Conservation (phyloP, 2,888 invertebrate species). For the Prenolepis imparis region DNA sequence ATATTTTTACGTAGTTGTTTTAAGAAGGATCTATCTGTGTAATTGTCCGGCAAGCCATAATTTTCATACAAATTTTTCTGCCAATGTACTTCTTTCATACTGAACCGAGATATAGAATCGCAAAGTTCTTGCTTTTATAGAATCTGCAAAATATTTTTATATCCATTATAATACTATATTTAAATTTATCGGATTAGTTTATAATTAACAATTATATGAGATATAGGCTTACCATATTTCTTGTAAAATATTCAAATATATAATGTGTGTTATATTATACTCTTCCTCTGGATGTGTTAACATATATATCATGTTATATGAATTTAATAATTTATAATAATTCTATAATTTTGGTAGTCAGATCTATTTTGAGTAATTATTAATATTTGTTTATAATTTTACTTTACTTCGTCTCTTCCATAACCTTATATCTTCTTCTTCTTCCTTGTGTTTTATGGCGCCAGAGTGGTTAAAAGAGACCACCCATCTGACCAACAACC, state of each 20-base stretch:
- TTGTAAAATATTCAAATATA: background rate
- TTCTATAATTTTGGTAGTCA: too few species aligned
- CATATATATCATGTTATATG: too few species aligned
- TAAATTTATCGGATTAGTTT: background rate
- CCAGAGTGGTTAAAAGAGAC: too few species aligned
- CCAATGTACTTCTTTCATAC: conserved; percentile 87
- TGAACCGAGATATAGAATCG: too few species aligned
- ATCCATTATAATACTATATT: background rate
- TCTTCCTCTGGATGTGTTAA: background rate
- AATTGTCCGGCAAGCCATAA: conserved; percentile 95
- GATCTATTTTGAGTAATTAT: too few species aligned
- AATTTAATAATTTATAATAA: too few species aligned
- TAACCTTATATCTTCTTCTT: too few species aligned
- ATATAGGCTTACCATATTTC: background rate
- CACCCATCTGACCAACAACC: too few species aligned
- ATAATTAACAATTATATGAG: background rate
- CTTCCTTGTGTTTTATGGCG: too few species aligned
- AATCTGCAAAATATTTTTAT: background rate
- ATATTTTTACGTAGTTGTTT: conserved; percentile 94
- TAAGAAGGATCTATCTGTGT: conserved; percentile 95
- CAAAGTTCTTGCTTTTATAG: background rate
- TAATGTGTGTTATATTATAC: background rate
- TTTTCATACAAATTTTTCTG: conserved; percentile 96
- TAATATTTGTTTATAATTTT: too few species aligned
- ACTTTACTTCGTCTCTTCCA: too few species aligned